Evolutionary conservation across 92 coral and sea anemone species (phyloP).

Genomic region (Pocillopora grandis): DNA sequence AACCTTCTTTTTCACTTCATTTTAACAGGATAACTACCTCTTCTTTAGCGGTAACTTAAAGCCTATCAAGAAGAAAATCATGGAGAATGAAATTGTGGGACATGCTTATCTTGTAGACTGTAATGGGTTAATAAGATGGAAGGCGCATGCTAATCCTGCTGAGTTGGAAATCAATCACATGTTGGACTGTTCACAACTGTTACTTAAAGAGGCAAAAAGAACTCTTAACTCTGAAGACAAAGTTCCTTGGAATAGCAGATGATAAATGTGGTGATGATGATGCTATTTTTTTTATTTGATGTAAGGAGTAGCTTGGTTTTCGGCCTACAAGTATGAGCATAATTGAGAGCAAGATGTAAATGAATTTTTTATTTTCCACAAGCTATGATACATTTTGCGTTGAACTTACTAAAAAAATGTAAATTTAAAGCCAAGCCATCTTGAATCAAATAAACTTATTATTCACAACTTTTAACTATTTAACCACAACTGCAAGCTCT

Average conservation of each 20-base stretch:
- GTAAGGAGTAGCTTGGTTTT: too few relatives aligned
- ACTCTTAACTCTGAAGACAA: conserved; percentile 16
- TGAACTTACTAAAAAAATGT: too few relatives aligned
- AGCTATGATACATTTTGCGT: too few relatives aligned
- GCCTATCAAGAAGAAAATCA: conserved; percentile 54
- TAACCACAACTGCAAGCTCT: too few relatives aligned
- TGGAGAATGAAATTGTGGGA: conserved; percentile 90
- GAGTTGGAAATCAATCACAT: conserved; percentile 74
- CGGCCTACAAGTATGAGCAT: too few relatives aligned
- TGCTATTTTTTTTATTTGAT: too few relatives aligned
- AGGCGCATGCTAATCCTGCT: conserved; percentile 89
- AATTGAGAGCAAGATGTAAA: too few relatives aligned
- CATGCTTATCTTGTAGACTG: conserved; percentile 86
- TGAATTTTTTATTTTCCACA: too few relatives aligned
- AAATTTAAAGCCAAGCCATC: too few relatives aligned
- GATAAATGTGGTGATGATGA: background rate
- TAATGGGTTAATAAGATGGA: conserved; percentile 86
- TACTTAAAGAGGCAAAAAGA: conserved; percentile 60
- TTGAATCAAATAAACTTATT: too few relatives aligned
- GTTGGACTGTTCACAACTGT: conserved; percentile 62
- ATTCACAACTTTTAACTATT: too few relatives aligned
- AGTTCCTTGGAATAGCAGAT: background rate
- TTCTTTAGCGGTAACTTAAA: conserved; percentile 80
- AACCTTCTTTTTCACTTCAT: background rate
- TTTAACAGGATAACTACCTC: conserved; percentile 69